These are phyloP conservation scores for Plagiodera versicolora DNA, from an alignment of 2,888 invertebrate genomes.

Conservation along the genomic window DNA sequence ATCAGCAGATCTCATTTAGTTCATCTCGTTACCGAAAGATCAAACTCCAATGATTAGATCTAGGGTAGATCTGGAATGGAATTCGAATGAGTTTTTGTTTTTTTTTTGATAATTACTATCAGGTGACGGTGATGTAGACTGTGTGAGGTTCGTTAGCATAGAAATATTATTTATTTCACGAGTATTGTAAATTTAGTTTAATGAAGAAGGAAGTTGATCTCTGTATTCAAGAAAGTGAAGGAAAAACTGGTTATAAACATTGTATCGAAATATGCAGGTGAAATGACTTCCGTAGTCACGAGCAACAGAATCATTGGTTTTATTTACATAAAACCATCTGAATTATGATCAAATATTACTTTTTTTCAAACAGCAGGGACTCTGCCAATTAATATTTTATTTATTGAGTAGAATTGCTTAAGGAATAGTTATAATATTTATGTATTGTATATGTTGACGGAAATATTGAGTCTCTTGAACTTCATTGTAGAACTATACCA, in stretches of 20 bases:
- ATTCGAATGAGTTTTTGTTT: too few species aligned
- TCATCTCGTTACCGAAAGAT: too few species aligned
- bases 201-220: too few species aligned
- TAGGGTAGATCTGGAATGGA: too few species aligned
- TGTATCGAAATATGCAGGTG: slow-evolving; percentile 11
- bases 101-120: too few species aligned
- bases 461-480: not conserved
- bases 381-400: slow-evolving; percentile 37
- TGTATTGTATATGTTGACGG: slow-evolving; percentile 5
- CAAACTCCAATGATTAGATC: too few species aligned
- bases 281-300: slow-evolving; percentile 19
- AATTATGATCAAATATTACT: slow-evolving; percentile 30
- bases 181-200: not conserved
- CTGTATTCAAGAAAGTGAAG: too few species aligned
- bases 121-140: too few species aligned
- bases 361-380: slow-evolving; percentile 34
- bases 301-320: slow-evolving; percentile 22
- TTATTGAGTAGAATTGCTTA: slow-evolving; percentile 25
- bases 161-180: too few species aligned
- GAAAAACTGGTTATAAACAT: slow-evolving; percentile 2
- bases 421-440: slow-evolving; percentile 11
- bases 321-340: slow-evolving; percentile 36
- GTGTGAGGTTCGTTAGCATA: too few species aligned
- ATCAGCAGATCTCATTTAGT: too few species aligned
- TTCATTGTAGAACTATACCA: too few species aligned